phyloP scores from a whole-genome alignment of 2,113 vertebrate genomes.

The Oncorhynchus mykiss region DNA sequence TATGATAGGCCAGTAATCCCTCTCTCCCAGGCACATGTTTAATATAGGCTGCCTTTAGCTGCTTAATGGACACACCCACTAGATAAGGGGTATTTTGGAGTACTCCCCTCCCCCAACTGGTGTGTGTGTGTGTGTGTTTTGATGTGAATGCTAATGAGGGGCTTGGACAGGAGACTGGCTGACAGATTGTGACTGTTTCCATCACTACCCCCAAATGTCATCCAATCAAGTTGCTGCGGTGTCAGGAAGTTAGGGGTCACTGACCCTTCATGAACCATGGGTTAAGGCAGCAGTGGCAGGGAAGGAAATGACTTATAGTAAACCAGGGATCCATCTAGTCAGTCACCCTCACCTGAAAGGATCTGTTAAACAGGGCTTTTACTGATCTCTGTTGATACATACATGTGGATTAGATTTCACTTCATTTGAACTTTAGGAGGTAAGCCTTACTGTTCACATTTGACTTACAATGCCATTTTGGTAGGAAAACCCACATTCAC shows the following conservation, averaged over 20 bases:
- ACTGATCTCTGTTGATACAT: background rate
- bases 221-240: slow-evolving; percentile 34
- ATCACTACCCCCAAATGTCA: slow-evolving; percentile 16
- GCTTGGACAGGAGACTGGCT: slow-evolving; percentile 15
- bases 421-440: background rate
- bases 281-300: slow-evolving; percentile 6
- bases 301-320: slow-evolving; percentile 33
- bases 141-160: slow-evolving; percentile 44
- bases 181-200: slow-evolving; percentile 31
- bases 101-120: background rate
- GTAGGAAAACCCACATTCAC: too few relatives aligned
- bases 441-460: background rate
- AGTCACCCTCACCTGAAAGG: background rate
- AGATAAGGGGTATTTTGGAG: background rate
- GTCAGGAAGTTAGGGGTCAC: slow-evolving; percentile 37
- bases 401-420: background rate
- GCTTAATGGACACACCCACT: background rate
- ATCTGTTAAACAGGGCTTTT: slow-evolving; percentile 3
- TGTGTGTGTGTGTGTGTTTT: background rate
- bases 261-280: slow-evolving; percentile 15
- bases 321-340: background rate
- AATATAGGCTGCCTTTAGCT: slow-evolving; percentile 13
- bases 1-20: slow-evolving; percentile 18
- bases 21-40: background rate
- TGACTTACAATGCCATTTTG: background rate